Evolutionary conservation across 35 echinoderm and acorn worm species (phyloP).

Genomic region (Lytechinus variegatus): DNA sequence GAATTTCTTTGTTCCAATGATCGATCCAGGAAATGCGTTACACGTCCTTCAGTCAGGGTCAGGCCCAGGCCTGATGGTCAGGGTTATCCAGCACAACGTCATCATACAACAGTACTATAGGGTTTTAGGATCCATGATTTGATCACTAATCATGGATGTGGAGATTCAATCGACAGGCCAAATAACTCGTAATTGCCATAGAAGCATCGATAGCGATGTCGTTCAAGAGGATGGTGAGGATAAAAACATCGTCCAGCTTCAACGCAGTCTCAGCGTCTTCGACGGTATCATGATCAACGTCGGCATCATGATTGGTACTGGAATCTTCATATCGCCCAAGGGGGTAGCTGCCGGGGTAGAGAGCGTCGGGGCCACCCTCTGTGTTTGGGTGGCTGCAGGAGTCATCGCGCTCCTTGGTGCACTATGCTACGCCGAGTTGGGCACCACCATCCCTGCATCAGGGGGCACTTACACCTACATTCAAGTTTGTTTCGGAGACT

Average conservation of each 20-base stretch:
- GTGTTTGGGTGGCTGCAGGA: conserved; percentile 73
- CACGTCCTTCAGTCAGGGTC: too few species aligned
- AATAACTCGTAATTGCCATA: not conserved
- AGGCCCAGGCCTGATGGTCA: too few species aligned
- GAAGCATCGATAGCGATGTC: not conserved
- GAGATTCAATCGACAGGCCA: not conserved
- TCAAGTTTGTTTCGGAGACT: not conserved
- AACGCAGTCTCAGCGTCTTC: not conserved
- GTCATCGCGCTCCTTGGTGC: conserved; percentile 33
- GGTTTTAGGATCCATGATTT: too few species aligned
- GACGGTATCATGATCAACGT: conserved; percentile 37
- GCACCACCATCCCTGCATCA: conserved; percentile 31
- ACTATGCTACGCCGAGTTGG: conserved; percentile 50
- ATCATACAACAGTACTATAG: too few species aligned
- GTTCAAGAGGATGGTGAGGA: not conserved
- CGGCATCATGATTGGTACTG: conserved; percentile 79
- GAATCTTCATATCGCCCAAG: conserved; percentile 92
- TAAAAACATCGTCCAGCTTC: not conserved
- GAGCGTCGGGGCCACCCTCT: conserved; percentile 65
- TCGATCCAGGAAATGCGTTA: too few species aligned
- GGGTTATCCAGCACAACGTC: too few species aligned
- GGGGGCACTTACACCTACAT: conserved; percentile 52
- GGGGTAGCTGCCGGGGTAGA: conserved; percentile 64
- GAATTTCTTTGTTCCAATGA: too few species aligned
- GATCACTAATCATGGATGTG: not conserved